A percentile compares a stretch with the other conserved stretches of the same genome.
phyloP scores from a whole-genome alignment of 2,797 vertebrate species.

The Ctenosaura bakeri region DNA sequence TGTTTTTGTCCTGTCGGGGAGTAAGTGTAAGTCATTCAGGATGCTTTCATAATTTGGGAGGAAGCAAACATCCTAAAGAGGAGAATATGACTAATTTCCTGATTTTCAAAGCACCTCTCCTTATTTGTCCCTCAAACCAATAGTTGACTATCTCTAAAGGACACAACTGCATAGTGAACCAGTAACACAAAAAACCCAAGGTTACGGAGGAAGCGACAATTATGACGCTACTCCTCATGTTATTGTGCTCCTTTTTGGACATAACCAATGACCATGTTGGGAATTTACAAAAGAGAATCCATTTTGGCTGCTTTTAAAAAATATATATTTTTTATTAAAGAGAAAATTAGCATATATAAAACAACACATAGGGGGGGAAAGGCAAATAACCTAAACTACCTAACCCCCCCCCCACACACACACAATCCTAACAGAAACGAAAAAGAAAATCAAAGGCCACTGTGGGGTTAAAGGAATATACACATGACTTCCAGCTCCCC shows the following conservation, averaged over 20 bases:
- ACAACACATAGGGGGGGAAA: too few species aligned
- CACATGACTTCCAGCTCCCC: too few species aligned
- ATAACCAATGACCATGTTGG: too few species aligned
- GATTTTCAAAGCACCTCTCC: constrained; percentile 41
- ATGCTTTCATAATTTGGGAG: constrained; percentile 59
- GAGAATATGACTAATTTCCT: constrained; percentile 49
- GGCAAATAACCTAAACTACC: too few species aligned
- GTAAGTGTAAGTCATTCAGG: constrained; percentile 59
- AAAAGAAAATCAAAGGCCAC: too few species aligned
- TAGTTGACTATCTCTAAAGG: constrained; percentile 50
- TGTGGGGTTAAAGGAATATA: too few species aligned
- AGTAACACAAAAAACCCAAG: background rate
- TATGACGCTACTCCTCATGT: background rate
- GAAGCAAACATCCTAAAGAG: constrained; percentile 64
- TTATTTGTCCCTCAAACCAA: constrained; percentile 32
- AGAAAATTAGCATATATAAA: too few species aligned
- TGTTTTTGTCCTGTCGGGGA: constrained; percentile 49
- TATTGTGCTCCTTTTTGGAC: background rate
- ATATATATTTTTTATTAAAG: too few species aligned
- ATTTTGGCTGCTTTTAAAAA: background rate
- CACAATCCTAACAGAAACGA: too few species aligned
- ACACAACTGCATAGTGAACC: too few species aligned
- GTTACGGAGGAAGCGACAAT: background rate
- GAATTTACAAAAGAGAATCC: background rate
- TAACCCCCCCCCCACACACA: too few species aligned